Percentiles rank a stretch among this genome's conserved stretches.
phyloP scores from a whole-genome alignment of 1,140 invertebrate genomes.

The Calosoma granatense region DNA sequence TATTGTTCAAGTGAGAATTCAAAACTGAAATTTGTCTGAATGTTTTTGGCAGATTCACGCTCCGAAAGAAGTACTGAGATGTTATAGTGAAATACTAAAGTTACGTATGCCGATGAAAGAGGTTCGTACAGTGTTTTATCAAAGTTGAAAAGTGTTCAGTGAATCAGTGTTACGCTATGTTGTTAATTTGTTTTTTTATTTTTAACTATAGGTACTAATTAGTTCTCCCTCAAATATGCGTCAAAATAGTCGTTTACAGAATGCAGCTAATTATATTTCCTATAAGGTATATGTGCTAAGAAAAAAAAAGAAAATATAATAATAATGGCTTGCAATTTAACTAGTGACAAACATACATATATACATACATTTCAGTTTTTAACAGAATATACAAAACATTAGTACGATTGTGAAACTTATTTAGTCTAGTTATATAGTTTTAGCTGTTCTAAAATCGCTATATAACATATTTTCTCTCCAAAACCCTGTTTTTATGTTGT shows the following conservation, averaged over 20 bases:
- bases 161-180: slow-evolving; percentile 18
- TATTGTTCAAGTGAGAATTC: too few relatives aligned
- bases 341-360: too few relatives aligned
- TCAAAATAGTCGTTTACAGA: background rate
- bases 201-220: slow-evolving; percentile 10
- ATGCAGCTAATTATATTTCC: background rate
- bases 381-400: too few relatives aligned
- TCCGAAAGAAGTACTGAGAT: slow-evolving; percentile 69
- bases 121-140: slow-evolving; percentile 35
- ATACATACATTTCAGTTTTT: too few relatives aligned
- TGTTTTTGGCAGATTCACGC: slow-evolving; percentile 60
- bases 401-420: too few relatives aligned
- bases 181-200: background rate
- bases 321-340: too few relatives aligned
- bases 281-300: background rate
- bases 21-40: slow-evolving; percentile 8
- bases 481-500: too few relatives aligned
- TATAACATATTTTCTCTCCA: too few relatives aligned
- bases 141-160: slow-evolving; percentile 13
- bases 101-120: slow-evolving; percentile 91
- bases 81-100: slow-evolving; percentile 90
- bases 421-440: too few relatives aligned
- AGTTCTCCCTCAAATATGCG: background rate
- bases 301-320: too few relatives aligned
- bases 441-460: too few relatives aligned